Evolutionary conservation across 2,113 vertebrate species (phyloP).

Genomic region (Trichechus manatus): DNA sequence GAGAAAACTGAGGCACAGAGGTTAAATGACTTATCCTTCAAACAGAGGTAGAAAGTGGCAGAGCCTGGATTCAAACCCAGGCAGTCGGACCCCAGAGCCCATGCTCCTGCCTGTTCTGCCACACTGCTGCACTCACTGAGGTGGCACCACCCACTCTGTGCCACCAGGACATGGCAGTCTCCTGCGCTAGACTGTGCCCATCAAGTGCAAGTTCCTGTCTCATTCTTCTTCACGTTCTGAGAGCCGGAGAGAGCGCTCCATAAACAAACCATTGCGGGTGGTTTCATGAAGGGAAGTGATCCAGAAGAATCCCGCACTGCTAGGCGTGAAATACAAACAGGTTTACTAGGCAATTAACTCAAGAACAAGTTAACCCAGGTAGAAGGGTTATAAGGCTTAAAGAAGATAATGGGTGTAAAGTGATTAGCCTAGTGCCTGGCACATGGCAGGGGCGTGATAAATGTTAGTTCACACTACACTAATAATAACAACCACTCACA

Average conservation of each 20-base stretch:
- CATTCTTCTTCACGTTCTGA: background rate
- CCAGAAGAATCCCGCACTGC: slow-evolving; percentile 28
- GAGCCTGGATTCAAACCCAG: background rate
- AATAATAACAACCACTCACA: slow-evolving; percentile 67
- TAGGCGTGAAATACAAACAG: slow-evolving; percentile 70
- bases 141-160: background rate
- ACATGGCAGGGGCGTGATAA: slow-evolving; percentile 38
- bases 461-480: slow-evolving; percentile 70
- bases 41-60: background rate
- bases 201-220: background rate
- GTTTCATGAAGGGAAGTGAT: background rate
- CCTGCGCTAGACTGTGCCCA: background rate
- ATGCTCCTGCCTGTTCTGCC: background rate
- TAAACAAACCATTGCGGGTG: background rate
- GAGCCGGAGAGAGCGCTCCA: background rate
- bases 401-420: slow-evolving; percentile 57
- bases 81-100: background rate
- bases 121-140: background rate
- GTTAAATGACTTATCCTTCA: background rate
- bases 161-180: background rate
- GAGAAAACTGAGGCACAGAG: background rate
- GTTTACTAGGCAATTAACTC: slow-evolving; percentile 67
- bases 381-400: slow-evolving; percentile 48
- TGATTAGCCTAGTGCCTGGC: slow-evolving; percentile 59
- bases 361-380: slow-evolving; percentile 48